phyloP scores from a whole-genome alignment of 2,113 vertebrate genomes.

The Plectropomus leopardus region DNA sequence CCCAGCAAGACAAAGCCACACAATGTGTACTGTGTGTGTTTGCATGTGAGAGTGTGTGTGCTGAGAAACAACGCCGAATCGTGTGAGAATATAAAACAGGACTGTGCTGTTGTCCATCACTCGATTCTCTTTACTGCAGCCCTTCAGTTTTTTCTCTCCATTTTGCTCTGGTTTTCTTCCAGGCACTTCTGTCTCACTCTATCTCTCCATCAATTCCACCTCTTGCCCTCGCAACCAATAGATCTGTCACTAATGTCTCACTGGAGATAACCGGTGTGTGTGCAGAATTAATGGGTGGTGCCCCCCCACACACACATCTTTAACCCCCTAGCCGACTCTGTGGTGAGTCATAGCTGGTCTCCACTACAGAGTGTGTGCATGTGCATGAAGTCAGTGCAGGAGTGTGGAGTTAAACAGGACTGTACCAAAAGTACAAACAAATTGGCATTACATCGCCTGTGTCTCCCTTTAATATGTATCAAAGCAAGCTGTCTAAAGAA shows the following conservation, averaged over 20 bases:
- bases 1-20: slow-evolving; percentile 44
- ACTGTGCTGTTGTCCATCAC: background rate
- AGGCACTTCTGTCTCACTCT: slow-evolving; percentile 17
- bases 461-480: too few species aligned
- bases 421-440: background rate
- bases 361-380: slow-evolving; percentile 10
- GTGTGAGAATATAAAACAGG: slow-evolving; percentile 22
- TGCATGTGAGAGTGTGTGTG: slow-evolving; percentile 4
- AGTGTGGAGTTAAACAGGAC: slow-evolving; percentile 6
- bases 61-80: background rate
- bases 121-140: background rate
- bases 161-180: slow-evolving; percentile 7
- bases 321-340: too few species aligned
- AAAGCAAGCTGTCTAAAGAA: too few species aligned
- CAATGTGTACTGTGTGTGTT: slow-evolving; percentile 15
- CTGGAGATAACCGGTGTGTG: slow-evolving; percentile 42
- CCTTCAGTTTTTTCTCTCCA: background rate
- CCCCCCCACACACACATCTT: too few species aligned
- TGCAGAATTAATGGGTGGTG: slow-evolving; percentile 52
- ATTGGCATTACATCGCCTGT: too few species aligned
- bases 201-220: slow-evolving; percentile 56
- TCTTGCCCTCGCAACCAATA: slow-evolving; percentile 53
- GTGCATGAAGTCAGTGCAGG: slow-evolving; percentile 1
- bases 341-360: slow-evolving; percentile 61
- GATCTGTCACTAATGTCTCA: slow-evolving; percentile 61